These are phyloP conservation scores for Brachionus koreanus DNA, from an alignment of 1,140 invertebrate genomes.

Conservation along the genomic window DNA sequence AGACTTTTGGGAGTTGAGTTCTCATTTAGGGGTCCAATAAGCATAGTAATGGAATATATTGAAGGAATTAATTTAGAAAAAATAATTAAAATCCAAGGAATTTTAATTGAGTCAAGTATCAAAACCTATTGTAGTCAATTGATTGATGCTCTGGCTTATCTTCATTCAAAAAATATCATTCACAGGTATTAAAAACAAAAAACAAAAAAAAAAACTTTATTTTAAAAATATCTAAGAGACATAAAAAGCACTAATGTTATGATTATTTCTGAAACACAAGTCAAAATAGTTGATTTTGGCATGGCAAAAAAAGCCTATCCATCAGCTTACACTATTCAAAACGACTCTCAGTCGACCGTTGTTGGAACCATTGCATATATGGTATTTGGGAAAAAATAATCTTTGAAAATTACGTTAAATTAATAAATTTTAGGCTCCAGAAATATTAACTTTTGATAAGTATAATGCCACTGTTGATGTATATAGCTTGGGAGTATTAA, in stretches of 20 bases:
- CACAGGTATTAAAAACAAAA: too few relatives aligned
- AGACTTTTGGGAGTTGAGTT: constrained; percentile 12
- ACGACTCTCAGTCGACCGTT: neutral
- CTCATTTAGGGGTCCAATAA: neutral
- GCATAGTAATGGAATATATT: constrained; percentile 35
- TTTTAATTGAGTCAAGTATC: neutral
- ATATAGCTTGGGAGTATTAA: constrained; percentile 20
- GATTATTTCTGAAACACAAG: neutral
- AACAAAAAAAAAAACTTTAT: too few relatives aligned
- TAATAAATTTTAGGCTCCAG: neutral
- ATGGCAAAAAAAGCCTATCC: constrained; percentile 25
- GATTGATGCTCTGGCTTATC: constrained; percentile 6
- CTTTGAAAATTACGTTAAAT: neutral
- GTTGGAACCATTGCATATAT: constrained; percentile 33
- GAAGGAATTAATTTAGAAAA: constrained; percentile 9
- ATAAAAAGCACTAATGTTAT: constrained; percentile 28
- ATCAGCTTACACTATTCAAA: neutral
- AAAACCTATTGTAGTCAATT: neutral
- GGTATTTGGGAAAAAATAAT: neutral
- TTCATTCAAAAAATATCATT: constrained; percentile 26
- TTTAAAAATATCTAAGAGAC: neutral
- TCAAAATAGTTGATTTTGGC: constrained; percentile 33
- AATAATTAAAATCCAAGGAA: neutral
- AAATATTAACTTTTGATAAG: neutral
- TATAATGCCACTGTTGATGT: constrained; percentile 34